Evolutionary conservation across 2,113 vertebrate genomes (phyloP).

Genomic region (Prionailurus viverrinus): DNA sequence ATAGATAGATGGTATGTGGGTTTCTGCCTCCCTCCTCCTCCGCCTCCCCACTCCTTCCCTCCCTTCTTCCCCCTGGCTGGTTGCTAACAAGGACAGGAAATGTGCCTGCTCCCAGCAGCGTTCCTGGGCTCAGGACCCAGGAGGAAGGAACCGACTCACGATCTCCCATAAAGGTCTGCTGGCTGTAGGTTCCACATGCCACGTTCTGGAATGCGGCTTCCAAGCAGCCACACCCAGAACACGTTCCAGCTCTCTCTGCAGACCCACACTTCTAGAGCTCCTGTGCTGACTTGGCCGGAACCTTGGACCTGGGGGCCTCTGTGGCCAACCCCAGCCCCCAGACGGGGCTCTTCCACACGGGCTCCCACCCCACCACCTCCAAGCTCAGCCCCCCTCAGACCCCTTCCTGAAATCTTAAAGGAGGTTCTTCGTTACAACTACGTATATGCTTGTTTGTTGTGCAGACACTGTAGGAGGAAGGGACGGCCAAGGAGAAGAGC

Average conservation of each 20-base stretch:
- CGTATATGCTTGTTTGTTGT: rapidly evolving
- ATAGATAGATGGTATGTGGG: not conserved
- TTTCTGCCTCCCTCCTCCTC: not conserved
- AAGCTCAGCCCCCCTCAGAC: too few relatives aligned
- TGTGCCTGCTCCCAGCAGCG: not conserved
- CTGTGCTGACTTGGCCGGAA: not conserved
- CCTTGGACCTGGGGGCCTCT: not conserved
- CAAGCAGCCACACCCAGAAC: not conserved
- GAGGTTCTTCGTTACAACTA: not conserved
- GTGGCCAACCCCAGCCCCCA: not conserved
- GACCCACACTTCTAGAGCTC: not conserved
- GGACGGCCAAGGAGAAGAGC: not conserved
- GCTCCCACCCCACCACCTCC: not conserved
- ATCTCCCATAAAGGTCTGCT: not conserved
- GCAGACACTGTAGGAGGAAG: not conserved
- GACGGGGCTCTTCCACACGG: rapidly evolving
- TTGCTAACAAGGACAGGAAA: not conserved
- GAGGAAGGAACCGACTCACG: not conserved
- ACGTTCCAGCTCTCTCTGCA: not conserved
- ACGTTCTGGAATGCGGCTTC: slow-evolving; percentile 15
- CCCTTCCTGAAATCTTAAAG: not conserved
- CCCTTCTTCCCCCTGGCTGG: not conserved
- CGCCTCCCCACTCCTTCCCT: too few relatives aligned
- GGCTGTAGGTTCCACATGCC: not conserved
- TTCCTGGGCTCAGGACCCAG: not conserved